A percentile compares a stretch with the other conserved stretches of the same genome.
Evolutionary conservation across 2,797 vertebrate species (phyloP).

Genomic region (Falco columbarius): DNA sequence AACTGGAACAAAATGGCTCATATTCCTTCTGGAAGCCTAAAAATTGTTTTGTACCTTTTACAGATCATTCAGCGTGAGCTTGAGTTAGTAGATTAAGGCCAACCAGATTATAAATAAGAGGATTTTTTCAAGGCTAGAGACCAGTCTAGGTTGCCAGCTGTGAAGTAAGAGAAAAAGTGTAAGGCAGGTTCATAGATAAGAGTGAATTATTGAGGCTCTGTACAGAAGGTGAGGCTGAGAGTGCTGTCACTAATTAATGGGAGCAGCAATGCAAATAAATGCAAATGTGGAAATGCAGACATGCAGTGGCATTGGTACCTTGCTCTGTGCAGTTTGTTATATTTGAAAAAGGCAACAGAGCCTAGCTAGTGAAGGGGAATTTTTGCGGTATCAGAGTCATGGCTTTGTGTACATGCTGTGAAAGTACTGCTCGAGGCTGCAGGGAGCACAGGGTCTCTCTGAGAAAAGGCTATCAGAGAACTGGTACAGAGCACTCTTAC

Average conservation of each 20-base stretch:
- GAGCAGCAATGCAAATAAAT: not conserved
- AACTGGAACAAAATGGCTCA: not conserved
- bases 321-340: not conserved
- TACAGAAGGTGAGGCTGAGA: not conserved
- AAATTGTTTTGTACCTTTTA: not conserved
- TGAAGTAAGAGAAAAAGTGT: not conserved
- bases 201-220: not conserved
- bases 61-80: not conserved
- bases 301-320: not conserved
- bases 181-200: not conserved
- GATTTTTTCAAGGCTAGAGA: not conserved
- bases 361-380: not conserved
- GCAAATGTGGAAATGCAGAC: not conserved
- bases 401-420: rapidly evolving
- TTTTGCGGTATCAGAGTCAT: not conserved
- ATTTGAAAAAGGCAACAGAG: not conserved
- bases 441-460: not conserved
- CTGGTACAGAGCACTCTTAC: not conserved
- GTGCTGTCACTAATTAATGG: not conserved
- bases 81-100: conserved; percentile 37
- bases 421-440: not conserved
- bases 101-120: conserved; percentile 40
- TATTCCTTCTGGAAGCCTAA: not conserved
- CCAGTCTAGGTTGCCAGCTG: not conserved
- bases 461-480: not conserved